Evolutionary conservation across 2,888 invertebrate species (phyloP), one percentile per base, ranked within the genome.

Genomic region (Phlogophora meticulosa): DNA sequence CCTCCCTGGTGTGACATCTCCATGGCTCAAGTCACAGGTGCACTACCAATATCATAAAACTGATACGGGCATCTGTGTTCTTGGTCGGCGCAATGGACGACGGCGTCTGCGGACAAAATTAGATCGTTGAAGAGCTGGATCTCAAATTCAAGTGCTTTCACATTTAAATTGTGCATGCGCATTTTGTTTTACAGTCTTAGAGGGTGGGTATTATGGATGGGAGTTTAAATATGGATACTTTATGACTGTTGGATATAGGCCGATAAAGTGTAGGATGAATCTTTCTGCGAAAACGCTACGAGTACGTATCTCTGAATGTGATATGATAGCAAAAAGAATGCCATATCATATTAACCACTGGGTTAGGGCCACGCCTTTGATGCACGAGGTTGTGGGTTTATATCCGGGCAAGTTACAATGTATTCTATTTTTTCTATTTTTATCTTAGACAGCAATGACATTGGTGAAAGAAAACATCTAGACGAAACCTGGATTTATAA

Each of bases 1-100:
- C 95, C 93, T 13, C 91, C 90, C 72, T 92, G 93, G 74, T 94
- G 92, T 66, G 94, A 88, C 94, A 94, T 93, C 90, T 94, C 95
- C 95, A 95, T 95, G 73, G 84, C 87, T 76, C 63, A 65, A 43
- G 36, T 68, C 80, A 81, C 81, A 76, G 78, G 68, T 79, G 65
- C 63, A 74, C 78, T 81, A 83, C 90, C 80, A 82, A 87, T 94
- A 94, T 94, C 95, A 95, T 95, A 94, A 94, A 87, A 87, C 80
- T 71, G 85, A 83, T 80, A 83, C 67, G 56, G 77, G 80, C 93
- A 93, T 94, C 88, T 91, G 92, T 92, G 87, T 73, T 74, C 80
- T 72, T 73, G 48, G 67, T 69, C 64, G 59, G 64, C 70, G 72
- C 72, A 46, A 76, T 49, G 43, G 69, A 70, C 59, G 73, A 78